Evolutionary conservation across 2,113 vertebrate genomes (phyloP), one percentile per base, ranked within the genome.

Genomic region (Carassius gibelio): DNA sequence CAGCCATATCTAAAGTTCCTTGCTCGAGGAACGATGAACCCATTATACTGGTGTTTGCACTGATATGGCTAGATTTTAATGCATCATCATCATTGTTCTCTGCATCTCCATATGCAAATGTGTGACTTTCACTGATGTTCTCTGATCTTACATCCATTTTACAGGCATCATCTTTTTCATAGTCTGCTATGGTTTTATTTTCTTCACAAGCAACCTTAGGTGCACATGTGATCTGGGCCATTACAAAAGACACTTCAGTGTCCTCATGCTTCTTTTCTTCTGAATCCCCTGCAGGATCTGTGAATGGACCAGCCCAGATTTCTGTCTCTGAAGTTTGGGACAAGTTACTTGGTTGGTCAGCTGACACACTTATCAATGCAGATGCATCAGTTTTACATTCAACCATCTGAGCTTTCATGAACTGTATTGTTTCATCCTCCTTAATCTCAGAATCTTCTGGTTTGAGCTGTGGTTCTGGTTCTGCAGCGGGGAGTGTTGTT

Each of bases 161-260:
- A 59, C 77, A 82, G 2, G 74, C 38, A 13, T 62, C 42, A 8
- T 76, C 82, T 80, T 19, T 87, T 26, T 81, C 81, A 38, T 84
- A 82, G 15, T 34, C 23, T 52, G 50, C 71, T 1, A 21, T 2
- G 8, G 74, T 69, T 80, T 89, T 87, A 21, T 59, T 84, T 84
- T 88, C 88, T 61, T 88, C 84, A 82, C 88, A 82, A 50, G 79
- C 61, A 75, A 77, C 79, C 36, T 59, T 57, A 15, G 85, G 87
- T 48, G 84, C 85, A 17, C 86, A 74, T 42, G 84, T 82, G 48
- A 84, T 79, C 57, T 55, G 85, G 48, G 85, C 68, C 82, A 88
- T 86, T 80, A 88, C 88, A 15, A 71, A 38, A 68, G 83, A 86
- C n/a, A 88, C 85, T 26, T 89, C 88, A 8, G 74, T 88, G 82